Evolutionary conservation across 2,113 vertebrate species (phyloP).

Genomic region (Xenotilapia flavipinnis): DNA sequence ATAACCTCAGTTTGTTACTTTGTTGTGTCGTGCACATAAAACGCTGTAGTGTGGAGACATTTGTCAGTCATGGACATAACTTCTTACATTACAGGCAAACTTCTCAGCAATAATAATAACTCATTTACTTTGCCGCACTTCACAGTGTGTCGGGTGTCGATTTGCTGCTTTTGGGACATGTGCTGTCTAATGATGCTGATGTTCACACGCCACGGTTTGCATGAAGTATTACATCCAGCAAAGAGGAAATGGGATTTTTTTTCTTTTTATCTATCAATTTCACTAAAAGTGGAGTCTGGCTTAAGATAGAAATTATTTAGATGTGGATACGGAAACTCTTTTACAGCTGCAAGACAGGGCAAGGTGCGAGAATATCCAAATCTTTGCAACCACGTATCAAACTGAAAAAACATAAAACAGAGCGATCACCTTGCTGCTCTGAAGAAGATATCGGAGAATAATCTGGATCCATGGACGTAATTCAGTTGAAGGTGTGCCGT

Average conservation of each 20-base stretch:
- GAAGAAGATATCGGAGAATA: background rate
- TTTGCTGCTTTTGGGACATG: background rate
- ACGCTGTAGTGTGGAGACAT: background rate
- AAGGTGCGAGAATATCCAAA: background rate
- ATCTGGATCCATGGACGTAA: background rate
- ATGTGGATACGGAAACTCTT: background rate
- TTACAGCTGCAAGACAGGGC: background rate
- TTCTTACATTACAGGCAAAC: background rate
- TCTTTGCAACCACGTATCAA: background rate
- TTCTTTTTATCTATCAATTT: background rate
- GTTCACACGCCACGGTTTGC: background rate
- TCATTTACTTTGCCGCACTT: fast-evolving
- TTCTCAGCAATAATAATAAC: background rate
- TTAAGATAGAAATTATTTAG: background rate
- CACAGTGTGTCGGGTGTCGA: background rate
- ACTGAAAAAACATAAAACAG: background rate
- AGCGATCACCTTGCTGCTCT: background rate
- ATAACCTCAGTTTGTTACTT: background rate
- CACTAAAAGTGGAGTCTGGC: background rate
- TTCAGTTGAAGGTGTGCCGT: background rate
- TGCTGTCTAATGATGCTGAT: background rate
- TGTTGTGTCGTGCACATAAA: background rate
- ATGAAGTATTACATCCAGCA: background rate
- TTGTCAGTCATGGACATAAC: background rate
- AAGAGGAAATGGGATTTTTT: background rate